Evolutionary conservation across 2,113 vertebrate genomes (phyloP), one percentile per base, ranked within the genome.

Genomic region (Xenopus tropicalis): DNA sequence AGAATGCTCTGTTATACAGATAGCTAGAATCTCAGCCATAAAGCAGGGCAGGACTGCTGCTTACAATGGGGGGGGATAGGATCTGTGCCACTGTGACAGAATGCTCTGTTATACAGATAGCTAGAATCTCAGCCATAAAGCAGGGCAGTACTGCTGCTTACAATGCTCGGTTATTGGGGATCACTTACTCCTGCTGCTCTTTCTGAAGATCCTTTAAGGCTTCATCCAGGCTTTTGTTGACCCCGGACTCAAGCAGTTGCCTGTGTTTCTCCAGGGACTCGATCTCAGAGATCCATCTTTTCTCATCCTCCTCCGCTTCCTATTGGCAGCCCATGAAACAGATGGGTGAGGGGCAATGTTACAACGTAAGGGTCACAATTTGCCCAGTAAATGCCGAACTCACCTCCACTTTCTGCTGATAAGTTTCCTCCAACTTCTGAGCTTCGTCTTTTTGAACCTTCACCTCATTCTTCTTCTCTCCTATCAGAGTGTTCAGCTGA

Each of bases 171-270:
- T 11, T 46, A 46, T 14, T 12, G 14, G 13, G 13, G 5, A 48
- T 48, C 43, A 79, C 89, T 88, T 79, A 92, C 91, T 89, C 85
- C 62, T 86, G 78, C 54, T 89, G 86, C 43, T 84, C 29, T 19
- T 87, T 78, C 44, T 92, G 85, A 25, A 90, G 22, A 24, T 90
- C 84, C 65, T 85, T 84, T 66, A 82, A 66, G 62, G 89, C 84
- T 82, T 91, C 89, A 37, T 85, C 87, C 65, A 91, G 85, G 62
- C 90, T 89, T 51, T 90, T 83, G 7, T 90, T 90, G 24, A 92
- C 78, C 3, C 85, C 87, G 14, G 84, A 87, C 73, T 90, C 87
- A 43, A 92, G 85, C 42, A 87, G 78, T 4, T 83, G 78, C 61
- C 87, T 89, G 59, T 92, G 88, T 42, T 87, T 89, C 72, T 91